phyloP scores from a whole-genome alignment of 1,140 invertebrate genomes.

The Drosophila repletoides region DNA sequence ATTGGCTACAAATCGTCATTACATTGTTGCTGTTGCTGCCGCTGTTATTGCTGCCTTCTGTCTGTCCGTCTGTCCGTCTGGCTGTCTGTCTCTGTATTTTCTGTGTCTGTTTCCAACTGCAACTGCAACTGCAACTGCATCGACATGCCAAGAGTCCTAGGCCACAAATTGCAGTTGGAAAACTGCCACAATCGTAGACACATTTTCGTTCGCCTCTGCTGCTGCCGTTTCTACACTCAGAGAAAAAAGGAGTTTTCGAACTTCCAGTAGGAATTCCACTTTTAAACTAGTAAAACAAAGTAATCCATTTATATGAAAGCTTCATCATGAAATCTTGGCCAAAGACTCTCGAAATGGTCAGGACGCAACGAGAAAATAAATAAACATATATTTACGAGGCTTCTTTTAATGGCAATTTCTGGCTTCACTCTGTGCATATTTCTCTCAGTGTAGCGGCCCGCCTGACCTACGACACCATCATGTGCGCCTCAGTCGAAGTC shows the following conservation, averaged over 20 bases:
- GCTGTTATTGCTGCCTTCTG: constrained; percentile 19
- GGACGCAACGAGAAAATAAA: too few species aligned
- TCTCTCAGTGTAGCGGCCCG: constrained; percentile 39
- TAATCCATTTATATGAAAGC: too few species aligned
- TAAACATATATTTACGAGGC: too few species aligned
- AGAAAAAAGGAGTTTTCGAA: too few species aligned
- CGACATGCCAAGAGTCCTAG: constrained; percentile 41
- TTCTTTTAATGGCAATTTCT: too few species aligned
- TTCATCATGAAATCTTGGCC: too few species aligned
- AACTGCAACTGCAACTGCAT: constrained; percentile 9
- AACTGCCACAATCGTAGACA: constrained; percentile 58
- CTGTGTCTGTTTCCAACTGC: too few species aligned
- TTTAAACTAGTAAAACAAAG: too few species aligned
- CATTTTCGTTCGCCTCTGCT: constrained; percentile 35
- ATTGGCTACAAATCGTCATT: constrained; percentile 82
- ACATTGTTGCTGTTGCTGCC: constrained; percentile 42
- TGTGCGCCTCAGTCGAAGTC: constrained; percentile 46
- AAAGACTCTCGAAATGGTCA: too few species aligned
- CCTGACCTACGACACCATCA: constrained; percentile 76
- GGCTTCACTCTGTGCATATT: too few species aligned
- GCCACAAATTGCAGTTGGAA: constrained; percentile 75
- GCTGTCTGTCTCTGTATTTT: too few species aligned
- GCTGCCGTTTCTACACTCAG: constrained; percentile 29
- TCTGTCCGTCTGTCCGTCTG: neutral
- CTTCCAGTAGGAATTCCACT: too few species aligned